Percentiles rank a stretch among this genome's conserved stretches.
These are phyloP conservation scores for Cladorhizidae sp. DNA, from an alignment of 37 sponge, comb jelly and placozoan genomes.

Conservation along the genomic window DNA sequence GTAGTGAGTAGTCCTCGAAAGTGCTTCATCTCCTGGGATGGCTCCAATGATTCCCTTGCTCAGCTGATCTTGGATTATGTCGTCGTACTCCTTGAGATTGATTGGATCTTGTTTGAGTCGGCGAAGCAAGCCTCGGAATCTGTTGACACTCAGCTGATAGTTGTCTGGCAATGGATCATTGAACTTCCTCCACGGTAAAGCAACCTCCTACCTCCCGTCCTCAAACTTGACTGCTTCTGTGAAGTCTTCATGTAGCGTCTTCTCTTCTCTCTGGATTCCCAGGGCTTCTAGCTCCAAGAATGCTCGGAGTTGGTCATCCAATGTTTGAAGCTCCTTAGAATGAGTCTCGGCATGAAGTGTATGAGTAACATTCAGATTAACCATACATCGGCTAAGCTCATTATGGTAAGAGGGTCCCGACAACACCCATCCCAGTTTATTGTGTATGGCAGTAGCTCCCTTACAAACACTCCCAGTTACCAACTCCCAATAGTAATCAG, in stretches of 20 bases:
- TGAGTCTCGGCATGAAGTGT: conserved; percentile 8
- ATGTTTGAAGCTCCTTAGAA: background rate
- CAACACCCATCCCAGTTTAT: conserved; percentile 58
- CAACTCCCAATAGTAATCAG: no score
- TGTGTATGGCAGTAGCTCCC: conserved; percentile 39
- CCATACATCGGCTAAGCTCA: background rate
- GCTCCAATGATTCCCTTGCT: conserved; percentile 48
- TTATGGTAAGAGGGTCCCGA: conserved; percentile 14
- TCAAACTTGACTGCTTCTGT: background rate
- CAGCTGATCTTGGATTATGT: conserved; percentile 44
- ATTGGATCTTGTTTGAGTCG: conserved; percentile 46
- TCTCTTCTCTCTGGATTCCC: conserved; percentile 19
- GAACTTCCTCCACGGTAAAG: conserved; percentile 32
- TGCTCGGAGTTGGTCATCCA: conserved; percentile 10
- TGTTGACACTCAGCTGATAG: conserved; percentile 34
- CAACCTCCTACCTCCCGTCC: conserved; percentile 9
- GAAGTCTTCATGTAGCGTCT: conserved; percentile 30
- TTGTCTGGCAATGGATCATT: conserved; percentile 47
- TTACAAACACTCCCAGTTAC: conserved; percentile 6
- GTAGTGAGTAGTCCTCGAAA: conserved; percentile 22
- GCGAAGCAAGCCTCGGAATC: conserved; percentile 32
- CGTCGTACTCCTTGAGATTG: conserved; percentile 52
- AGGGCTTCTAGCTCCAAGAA: conserved; percentile 61
- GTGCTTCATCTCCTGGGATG: background rate
- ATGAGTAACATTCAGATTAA: conserved; percentile 26